Percentiles rank a stretch among this genome's conserved stretches.
phyloP scores from a whole-genome alignment of 1,140 invertebrate species.

The Drosophila bocki region DNA sequence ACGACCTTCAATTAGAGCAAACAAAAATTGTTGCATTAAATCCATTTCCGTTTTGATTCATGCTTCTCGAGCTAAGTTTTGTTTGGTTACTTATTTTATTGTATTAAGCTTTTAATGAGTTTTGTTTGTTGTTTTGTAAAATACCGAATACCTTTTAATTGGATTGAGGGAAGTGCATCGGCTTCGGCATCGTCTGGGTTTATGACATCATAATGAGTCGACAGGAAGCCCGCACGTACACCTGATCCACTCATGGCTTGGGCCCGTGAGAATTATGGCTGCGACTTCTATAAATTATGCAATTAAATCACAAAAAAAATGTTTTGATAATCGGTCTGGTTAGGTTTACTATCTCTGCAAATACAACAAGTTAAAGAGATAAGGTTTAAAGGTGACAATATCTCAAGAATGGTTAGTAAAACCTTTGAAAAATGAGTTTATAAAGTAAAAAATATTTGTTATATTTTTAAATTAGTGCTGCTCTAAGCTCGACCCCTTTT shows the following conservation, averaged over 20 bases:
- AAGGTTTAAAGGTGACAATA: constrained; percentile 4
- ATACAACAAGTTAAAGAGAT: constrained; percentile 14
- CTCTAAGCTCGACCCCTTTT: too few species aligned
- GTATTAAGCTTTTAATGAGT: constrained; percentile 39
- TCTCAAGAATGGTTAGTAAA: not conserved
- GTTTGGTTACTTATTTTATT: constrained; percentile 24
- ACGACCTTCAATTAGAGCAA: constrained; percentile 66
- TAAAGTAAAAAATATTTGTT: not conserved
- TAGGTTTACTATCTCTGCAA: constrained; percentile 7
- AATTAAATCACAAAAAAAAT: constrained; percentile 29
- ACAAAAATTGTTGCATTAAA: constrained; percentile 60
- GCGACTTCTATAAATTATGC: constrained; percentile 16
- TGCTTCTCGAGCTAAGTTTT: constrained; percentile 28
- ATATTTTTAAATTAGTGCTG: too few species aligned
- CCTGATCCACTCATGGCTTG: constrained; percentile 22
- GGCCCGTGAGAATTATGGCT: constrained; percentile 24
- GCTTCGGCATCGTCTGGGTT: not conserved
- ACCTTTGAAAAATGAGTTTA: not conserved
- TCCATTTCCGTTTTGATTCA: constrained; percentile 73
- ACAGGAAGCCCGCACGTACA: constrained; percentile 43
- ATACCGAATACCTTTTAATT: constrained; percentile 49
- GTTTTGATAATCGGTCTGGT: constrained; percentile 19
- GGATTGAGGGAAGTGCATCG: constrained; percentile 36
- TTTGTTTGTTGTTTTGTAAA: constrained; percentile 46
- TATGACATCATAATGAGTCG: constrained; percentile 52